A percentile compares a stretch with the other conserved stretches of the same genome.
These are phyloP conservation scores for Helarctos malayanus DNA, from an alignment of 2,797 vertebrate species.

Conservation along the genomic window DNA sequence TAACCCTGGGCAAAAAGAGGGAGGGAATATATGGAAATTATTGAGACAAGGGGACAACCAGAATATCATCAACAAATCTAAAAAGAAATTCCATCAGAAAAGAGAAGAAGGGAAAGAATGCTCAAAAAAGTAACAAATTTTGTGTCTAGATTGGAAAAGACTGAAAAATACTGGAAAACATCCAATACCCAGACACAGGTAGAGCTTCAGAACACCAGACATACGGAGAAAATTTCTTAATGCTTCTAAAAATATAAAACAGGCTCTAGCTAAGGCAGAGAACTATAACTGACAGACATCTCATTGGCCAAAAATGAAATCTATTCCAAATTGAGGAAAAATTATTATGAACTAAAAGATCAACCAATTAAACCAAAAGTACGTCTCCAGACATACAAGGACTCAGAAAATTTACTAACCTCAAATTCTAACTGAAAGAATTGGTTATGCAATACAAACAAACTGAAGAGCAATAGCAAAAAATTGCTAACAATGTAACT, in stretches of 20 bases:
- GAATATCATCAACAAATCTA: neutral
- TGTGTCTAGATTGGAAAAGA: neutral
- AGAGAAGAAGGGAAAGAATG: neutral
- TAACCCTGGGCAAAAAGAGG: neutral
- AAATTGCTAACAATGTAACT: neutral
- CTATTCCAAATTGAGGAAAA: constrained; percentile 13
- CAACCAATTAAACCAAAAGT: neutral
- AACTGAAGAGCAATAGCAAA: neutral
- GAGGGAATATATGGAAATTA: neutral
- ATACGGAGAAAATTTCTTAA: neutral
- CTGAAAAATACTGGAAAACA: neutral
- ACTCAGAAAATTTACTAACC: neutral
- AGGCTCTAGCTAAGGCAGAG: neutral
- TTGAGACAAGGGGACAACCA: neutral
- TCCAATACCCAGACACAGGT: neutral
- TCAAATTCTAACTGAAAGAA: neutral
- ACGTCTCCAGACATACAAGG: neutral
- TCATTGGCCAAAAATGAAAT: neutral
- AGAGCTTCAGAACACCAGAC: neutral
- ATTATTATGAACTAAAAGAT: neutral
- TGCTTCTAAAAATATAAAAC: neutral
- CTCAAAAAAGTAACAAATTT: neutral
- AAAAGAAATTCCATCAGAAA: neutral
- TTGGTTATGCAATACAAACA: neutral
- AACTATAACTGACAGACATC: neutral